Evolutionary conservation across 2,113 vertebrate species (phyloP).

Genomic region (Beaufortia kweichowensis): DNA sequence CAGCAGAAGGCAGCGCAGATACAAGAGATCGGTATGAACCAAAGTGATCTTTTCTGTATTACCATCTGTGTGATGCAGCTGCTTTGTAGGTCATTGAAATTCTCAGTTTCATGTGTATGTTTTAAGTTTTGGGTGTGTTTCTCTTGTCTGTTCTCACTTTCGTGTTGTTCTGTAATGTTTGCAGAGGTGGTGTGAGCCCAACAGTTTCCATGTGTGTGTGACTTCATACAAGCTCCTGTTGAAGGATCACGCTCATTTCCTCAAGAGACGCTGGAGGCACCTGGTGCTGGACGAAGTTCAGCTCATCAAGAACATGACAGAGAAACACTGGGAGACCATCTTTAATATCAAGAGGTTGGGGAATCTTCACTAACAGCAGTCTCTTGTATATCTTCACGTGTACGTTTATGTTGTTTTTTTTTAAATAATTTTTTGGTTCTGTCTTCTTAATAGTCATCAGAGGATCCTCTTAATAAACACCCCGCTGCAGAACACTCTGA

Average conservation of each 20-base stretch:
- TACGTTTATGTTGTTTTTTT: neutral
- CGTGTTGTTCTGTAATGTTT: conserved; percentile 1
- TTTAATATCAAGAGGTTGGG: conserved; percentile 83
- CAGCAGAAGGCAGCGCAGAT: conserved; percentile 79
- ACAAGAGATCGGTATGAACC: conserved; percentile 80
- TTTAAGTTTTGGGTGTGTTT: neutral
- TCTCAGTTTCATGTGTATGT: neutral
- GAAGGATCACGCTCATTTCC: conserved; percentile 84
- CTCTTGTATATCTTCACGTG: too few relatives aligned
- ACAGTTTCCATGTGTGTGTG: conserved; percentile 88
- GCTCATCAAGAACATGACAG: conserved; percentile 86
- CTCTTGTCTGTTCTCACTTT: neutral
- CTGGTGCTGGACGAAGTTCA: conserved; percentile 89
- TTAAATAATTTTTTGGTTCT: conserved; percentile 25
- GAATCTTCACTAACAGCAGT: neutral
- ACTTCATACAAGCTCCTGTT: conserved; percentile 90
- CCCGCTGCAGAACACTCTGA: conserved; percentile 87
- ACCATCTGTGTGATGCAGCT: neutral
- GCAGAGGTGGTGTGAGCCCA: conserved; percentile 84
- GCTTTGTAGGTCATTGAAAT: neutral
- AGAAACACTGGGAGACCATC: conserved; percentile 89
- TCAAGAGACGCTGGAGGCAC: conserved; percentile 84
- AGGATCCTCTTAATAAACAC: conserved; percentile 87
- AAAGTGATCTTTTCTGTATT: neutral
- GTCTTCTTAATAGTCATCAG: conserved; percentile 78